A percentile compares a stretch with the other conserved stretches of the same genome.
Evolutionary conservation across 2,888 invertebrate genomes (phyloP).

Genomic region (Notocelia uddmanniana): DNA sequence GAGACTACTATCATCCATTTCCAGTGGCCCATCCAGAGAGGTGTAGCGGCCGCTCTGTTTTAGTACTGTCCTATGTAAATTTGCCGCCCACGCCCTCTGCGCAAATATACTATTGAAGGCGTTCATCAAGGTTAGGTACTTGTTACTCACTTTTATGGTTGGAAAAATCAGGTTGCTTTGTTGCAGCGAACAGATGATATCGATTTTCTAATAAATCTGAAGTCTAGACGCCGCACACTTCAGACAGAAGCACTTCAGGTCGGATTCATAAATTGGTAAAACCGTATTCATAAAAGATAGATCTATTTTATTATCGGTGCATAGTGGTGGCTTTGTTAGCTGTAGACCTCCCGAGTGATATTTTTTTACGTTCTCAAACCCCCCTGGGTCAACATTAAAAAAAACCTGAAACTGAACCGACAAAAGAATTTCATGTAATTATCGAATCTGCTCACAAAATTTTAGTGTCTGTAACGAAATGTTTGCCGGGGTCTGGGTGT

Average conservation of each 20-base stretch:
- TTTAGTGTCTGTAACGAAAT: too few relatives aligned
- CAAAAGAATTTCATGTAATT: too few relatives aligned
- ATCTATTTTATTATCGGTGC: too few relatives aligned
- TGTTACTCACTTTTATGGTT: neutral
- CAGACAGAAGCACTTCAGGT: neutral
- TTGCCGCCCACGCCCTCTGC: slow-evolving; percentile 4
- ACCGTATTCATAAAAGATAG: neutral
- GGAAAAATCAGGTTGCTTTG: slow-evolving; percentile 2
- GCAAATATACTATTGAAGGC: slow-evolving; percentile 30
- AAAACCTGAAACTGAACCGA: too few relatives aligned
- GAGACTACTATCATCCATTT: too few relatives aligned
- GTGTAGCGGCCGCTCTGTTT: slow-evolving; percentile 15
- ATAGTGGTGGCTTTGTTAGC: too few relatives aligned
- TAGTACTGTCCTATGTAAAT: slow-evolving; percentile 28
- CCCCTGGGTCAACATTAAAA: too few relatives aligned
- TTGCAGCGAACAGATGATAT: slow-evolving; percentile 12
- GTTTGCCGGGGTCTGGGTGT: too few relatives aligned
- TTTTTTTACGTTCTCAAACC: too few relatives aligned
- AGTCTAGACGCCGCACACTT: slow-evolving; percentile 18
- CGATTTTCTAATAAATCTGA: slow-evolving; percentile 2
- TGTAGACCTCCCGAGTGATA: too few relatives aligned
- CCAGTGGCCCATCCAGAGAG: neutral
- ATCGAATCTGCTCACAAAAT: too few relatives aligned
- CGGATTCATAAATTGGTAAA: neutral
- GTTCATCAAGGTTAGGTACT: slow-evolving; percentile 1